Evolutionary conservation across 2,888 invertebrate species (phyloP), one percentile per base, ranked within the genome.

Genomic region (Drosophila ustulata): DNA sequence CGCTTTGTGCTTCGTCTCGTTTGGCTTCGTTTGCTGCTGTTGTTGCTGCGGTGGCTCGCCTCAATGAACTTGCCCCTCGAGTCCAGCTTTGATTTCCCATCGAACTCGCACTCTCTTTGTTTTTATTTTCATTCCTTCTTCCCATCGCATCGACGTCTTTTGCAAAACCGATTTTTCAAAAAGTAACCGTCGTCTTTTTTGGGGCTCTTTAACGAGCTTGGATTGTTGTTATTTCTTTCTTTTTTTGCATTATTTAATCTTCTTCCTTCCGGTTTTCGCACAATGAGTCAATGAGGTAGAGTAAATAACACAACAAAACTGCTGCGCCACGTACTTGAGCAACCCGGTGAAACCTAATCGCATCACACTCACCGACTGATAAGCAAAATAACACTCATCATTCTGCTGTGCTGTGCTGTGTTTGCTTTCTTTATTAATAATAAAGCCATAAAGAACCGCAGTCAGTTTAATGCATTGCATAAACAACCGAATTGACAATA

Each of bases 201-300:
- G 11, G 37, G 37, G 13, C 50, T 50, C 50, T 23, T 50, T 41
- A 59, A 41, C 30, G 28, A 39, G 41, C 18, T 51, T 51, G 18
- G 41, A 30, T 18, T 11, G 41, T 43, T 45, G 28, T n/a, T n/a
- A n/a, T n/a, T n/a, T n/a, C n/a, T n/a, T n/a, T n/a, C n/a, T n/a
- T n/a, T n/a, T 1, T 23, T 25, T 39, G 18, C 18, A 13, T 39
- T 39, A 39, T 55, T 53, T 45, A 62, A 53, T 50, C 58, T 30
- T 30, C 53, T 71, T 71, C 67, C 78, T 81, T 82, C 82, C 81
- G 79, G 77, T 55, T 71, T 62, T 66, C 64, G 7, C 50, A 64
- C 59, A 69, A 80, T 75, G 78, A 78, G 68, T 83, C 82, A 83
- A 73, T 83, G 75, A 75, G 64, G 68, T 5, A 37, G n/a, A 11